A percentile compares a stretch with the other conserved stretches of the same genome.
phyloP scores from a whole-genome alignment of 2,888 invertebrate genomes.

The Amorpha juglandis region DNA sequence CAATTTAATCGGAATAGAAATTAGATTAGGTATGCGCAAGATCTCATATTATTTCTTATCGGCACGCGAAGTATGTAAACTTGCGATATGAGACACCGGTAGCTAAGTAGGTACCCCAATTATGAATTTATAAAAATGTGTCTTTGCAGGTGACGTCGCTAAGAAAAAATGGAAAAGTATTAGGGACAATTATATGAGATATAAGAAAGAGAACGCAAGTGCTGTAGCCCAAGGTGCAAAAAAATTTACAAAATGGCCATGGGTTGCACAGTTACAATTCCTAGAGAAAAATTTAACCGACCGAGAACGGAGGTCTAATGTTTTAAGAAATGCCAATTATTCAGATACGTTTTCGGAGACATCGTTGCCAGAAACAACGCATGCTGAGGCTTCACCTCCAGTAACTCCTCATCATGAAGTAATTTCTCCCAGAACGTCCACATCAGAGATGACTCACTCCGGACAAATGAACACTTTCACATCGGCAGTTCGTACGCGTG shows the following conservation, averaged over 20 bases:
- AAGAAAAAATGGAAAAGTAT: not conserved
- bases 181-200: not conserved
- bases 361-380: not conserved
- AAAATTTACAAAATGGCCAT: not conserved
- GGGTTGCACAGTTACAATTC: not conserved
- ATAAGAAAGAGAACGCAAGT: not conserved
- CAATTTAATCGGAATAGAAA: too few species aligned
- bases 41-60: too few species aligned
- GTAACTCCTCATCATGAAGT: not conserved
- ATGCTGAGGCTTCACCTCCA: not conserved
- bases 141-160: not conserved
- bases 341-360: not conserved
- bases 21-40: too few species aligned
- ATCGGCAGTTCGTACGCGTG: not conserved
- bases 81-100: too few species aligned
- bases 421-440: not conserved
- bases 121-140: not conserved
- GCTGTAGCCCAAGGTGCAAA: not conserved
- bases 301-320: too few species aligned
- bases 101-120: too few species aligned
- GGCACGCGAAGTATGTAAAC: too few species aligned
- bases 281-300: not conserved
- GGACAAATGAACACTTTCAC: not conserved
- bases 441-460: not conserved
- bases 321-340: not conserved